Base-by-base conservation (phyloP, 2,888 invertebrate genomes). In the Neoaliturus tenellus region DNA sequence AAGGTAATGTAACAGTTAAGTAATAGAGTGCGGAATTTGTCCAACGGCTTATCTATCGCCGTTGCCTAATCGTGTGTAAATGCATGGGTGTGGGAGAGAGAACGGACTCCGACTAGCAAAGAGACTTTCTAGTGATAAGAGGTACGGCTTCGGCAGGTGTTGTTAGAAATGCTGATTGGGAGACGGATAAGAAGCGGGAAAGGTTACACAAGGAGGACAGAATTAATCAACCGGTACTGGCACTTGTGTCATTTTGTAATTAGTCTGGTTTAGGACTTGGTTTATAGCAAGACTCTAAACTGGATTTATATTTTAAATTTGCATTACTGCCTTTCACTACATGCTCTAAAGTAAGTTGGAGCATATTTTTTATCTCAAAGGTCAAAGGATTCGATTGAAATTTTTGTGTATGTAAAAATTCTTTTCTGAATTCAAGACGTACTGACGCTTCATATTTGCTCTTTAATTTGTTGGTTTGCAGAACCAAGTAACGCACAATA, bases 1-100 rank as follows among this genome's bases (percentile, higher is more conserved):
- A 62, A 62, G 62, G 8, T 62, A 62, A 62, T 62, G 62, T 28
- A 62, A 62, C 17, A 31, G 62, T 62, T 62, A 62, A 62, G 62
- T 62, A 62, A 62, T 62, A 62, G 62, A 62, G n/a, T n/a, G 62
- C 62, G 62, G 62, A 62, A 62, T 62, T 62, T 62, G 62, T 62
- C 62, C 5, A 62, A 28, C 62, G 62, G 62, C 31, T 62, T 62
- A 62, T 62, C 62, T 62, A 62, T 62, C 62, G 62, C 62, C 0
- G 31, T 62, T 62, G 62, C 62, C 17, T 14, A 62, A 62, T 31
- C 25, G 20, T 5, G 55, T 55, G 62, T 62, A 62, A 62, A 62
- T 14, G 28, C 28, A n/a, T 3, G 62, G 62, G 62, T 62, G 62
- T 62, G 62, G 62, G 28, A 17, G 28, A 28, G 2, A 62, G n/a